Evolutionary conservation across 2,888 invertebrate genomes (phyloP).

Genomic region (Ypsolopha scabrella): DNA sequence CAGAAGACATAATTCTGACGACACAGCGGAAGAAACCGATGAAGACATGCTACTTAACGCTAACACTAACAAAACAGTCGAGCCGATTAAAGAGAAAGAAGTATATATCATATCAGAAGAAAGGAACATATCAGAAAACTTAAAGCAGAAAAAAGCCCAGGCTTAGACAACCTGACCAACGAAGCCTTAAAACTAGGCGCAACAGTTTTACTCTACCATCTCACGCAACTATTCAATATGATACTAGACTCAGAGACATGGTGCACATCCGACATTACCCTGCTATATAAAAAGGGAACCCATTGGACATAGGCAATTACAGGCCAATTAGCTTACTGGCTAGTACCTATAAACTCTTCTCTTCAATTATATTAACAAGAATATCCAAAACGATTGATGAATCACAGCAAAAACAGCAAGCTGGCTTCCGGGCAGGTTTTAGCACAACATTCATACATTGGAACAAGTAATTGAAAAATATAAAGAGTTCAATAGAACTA

Average conservation of each 20-base stretch:
- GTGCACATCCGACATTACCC: conserved; percentile 1
- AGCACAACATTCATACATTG: conserved; percentile 8
- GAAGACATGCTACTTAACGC: conserved; percentile 7
- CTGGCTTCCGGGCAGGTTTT: conserved; percentile 7
- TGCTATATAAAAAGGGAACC: conserved; percentile 9
- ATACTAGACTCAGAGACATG: not conserved
- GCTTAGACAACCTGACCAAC: not conserved
- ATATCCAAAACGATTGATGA: not conserved
- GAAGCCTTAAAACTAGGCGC: not conserved
- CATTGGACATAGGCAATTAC: conserved; percentile 7
- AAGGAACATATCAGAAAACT: not conserved
- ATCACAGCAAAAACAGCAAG: conserved; percentile 2
- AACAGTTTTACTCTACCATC: not conserved
- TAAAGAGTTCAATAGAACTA: conserved; percentile 2
- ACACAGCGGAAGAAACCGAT: too few relatives aligned
- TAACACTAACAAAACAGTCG: not conserved
- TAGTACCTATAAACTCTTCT: conserved; percentile 7
- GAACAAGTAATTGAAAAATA: conserved; percentile 10
- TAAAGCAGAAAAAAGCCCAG: too few relatives aligned
- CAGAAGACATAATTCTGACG: too few relatives aligned
- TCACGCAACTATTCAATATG: not conserved
- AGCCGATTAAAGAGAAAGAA: not conserved
- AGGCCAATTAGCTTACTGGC: conserved; percentile 6
- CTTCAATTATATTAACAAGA: conserved; percentile 4
- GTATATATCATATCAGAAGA: not conserved